Evolutionary conservation across 2,888 invertebrate genomes (phyloP), one percentile per base, ranked within the genome.

Genomic region (Leucophenga maculata): DNA sequence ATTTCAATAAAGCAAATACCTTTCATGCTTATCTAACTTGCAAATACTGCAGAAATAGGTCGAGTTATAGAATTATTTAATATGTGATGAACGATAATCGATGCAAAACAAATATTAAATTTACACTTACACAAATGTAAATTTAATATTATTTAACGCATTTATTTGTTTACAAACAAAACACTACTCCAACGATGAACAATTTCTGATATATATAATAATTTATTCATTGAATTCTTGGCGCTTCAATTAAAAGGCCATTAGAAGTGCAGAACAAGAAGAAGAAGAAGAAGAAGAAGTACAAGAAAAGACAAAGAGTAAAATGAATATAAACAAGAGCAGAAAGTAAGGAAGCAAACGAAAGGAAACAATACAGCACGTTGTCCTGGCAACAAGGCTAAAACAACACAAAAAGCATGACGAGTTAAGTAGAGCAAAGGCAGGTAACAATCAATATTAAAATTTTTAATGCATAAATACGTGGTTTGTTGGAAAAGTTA

Each of bases 211-310:
- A n/a, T n/a, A n/a, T n/a, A n/a, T 39, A 3, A 39, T 77, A 75
- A 78, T 78, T 80, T 80, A 82, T 82, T 79, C 82, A 79, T 75
- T 77, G 80, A 80, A 77, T 77, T 80, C 77, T 74, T 39, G 39
- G 74, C 71, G 71, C 78, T 82, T 79, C 78, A 79, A 79, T 79
- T 79, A 79, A 82, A 79, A 80, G 75, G 77, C 71, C 79, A 79
- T 79, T 79, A 79, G 75, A 81, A 50, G 3, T 14, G 39, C 18
- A 22, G 14, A 8, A 69, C 31, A 22, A 64, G 8, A 32, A 32
- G 32, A 32, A 32, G 8, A 6, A 32, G 8, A 32, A 32, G 8
- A 3, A 32, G 8, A 32, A n/a, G n/a, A n/a, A n/a, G n/a, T n/a
- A n/a, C n/a, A n/a, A 39, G 59, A 68, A 55, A 65, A 70, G n/a